Evolutionary conservation across 2,888 invertebrate genomes (phyloP).

Genomic region (Nudaria mundana): DNA sequence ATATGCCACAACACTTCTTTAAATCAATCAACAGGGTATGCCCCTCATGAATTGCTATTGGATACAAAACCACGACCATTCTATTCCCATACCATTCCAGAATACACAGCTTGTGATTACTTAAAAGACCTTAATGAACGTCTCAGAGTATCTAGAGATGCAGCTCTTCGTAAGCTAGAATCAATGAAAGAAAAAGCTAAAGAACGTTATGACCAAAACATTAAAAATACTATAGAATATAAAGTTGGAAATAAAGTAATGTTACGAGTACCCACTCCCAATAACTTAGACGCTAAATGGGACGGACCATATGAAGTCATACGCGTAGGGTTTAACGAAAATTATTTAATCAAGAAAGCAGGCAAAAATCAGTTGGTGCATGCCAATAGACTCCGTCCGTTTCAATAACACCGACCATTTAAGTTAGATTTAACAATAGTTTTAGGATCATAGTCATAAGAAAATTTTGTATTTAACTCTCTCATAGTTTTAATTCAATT

Average conservation of each 20-base stretch:
- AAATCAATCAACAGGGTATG: constrained; percentile 32
- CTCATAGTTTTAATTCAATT: neutral
- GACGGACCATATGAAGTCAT: constrained; percentile 32
- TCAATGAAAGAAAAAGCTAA: constrained; percentile 39
- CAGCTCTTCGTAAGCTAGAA: constrained; percentile 26
- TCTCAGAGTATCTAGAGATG: constrained; percentile 29
- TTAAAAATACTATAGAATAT: constrained; percentile 31
- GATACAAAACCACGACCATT: constrained; percentile 37
- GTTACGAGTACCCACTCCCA: constrained; percentile 33
- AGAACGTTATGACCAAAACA: constrained; percentile 32
- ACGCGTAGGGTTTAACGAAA: constrained; percentile 33
- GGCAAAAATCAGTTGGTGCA: constrained; percentile 23
- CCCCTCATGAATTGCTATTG: constrained; percentile 37
- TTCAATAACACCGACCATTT: neutral
- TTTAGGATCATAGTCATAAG: neutral
- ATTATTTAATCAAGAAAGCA: constrained; percentile 23
- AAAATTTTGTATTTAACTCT: neutral
- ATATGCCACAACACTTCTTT: constrained; percentile 42
- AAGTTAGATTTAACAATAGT: neutral
- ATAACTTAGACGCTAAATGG: constrained; percentile 39
- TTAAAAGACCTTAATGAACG: neutral
- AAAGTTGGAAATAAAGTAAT: constrained; percentile 29
- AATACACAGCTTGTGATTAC: constrained; percentile 9
- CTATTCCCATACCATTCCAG: constrained; percentile 26
- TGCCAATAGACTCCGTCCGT: constrained; percentile 25